Evolutionary conservation across 2,888 invertebrate genomes (phyloP), one percentile per base, ranked within the genome.

Genomic region (Strigamia crassipes): DNA sequence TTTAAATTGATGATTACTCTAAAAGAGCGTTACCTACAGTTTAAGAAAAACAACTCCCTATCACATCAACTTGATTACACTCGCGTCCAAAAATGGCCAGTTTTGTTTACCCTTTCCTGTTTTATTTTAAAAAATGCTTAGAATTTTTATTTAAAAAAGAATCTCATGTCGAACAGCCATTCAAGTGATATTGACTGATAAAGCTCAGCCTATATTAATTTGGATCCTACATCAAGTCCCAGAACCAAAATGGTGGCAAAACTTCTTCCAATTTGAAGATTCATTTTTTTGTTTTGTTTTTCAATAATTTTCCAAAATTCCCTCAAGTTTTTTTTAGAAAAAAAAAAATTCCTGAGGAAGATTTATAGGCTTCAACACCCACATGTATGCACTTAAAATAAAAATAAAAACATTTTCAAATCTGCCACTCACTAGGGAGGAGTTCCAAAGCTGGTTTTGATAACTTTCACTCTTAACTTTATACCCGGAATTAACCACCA

Each of bases 101-200:
- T 51, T 51, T 51, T 51, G 38, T 38, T 27, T 10, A 38, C 1
- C 51, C 51, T 18, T 51, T 51, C n/a, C 51, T 12, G 2, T 51
- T 51, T 51, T 46, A 3, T 2, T 38, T 38, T 9, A 51, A 51
- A 51, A 51, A 18, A 18, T 51, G 18, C 51, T 18, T 51, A 51
- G n/a, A 51, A 51, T 51, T 51, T 51, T 51, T 51, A 18, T 51
- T 51, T 51, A 51, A 51, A 51, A 51, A 51, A 51, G 51, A 51
- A 51, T 18, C 18, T 51, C n/a, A 18, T 51, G 12, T 18, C 51
- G 10, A 51, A 51, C 51, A 51, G 51, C 51, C 51, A 51, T 38
- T 51, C 51, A 51, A 51, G 51, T 77, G 34, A 31, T 77, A 77
- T 23, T 77, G 77, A 77, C 77, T 77, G 77, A 77, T 77, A 77